Percentiles rank a stretch among this genome's conserved stretches.
These are phyloP conservation scores for Nicator chloris DNA, from an alignment of 2,113 vertebrate genomes.

Conservation along the genomic window DNA sequence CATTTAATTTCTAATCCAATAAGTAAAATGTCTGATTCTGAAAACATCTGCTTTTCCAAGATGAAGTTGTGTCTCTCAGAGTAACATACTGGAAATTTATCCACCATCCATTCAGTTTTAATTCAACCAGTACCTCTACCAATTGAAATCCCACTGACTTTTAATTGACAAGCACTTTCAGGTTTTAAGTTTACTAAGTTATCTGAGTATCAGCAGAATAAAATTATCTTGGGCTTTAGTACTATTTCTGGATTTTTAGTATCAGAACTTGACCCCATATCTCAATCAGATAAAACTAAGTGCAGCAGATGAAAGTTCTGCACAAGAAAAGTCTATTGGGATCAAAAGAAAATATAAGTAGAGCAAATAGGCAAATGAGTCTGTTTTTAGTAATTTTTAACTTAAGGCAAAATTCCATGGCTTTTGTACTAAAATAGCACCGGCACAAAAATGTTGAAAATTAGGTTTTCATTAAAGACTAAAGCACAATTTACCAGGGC, in stretches of 20 bases:
- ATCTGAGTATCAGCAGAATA: background rate
- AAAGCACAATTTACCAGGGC: background rate
- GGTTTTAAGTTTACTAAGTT: background rate
- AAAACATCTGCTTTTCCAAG: background rate
- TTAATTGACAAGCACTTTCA: background rate
- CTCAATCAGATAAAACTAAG: background rate
- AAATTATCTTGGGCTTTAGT: background rate
- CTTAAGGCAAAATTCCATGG: background rate
- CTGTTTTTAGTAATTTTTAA: background rate
- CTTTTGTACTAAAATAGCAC: background rate
- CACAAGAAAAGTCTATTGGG: background rate
- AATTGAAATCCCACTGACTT: background rate
- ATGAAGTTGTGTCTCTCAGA: background rate
- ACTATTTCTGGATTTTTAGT: background rate
- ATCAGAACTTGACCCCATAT: background rate
- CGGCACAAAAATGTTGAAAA: background rate
- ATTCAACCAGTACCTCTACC: background rate
- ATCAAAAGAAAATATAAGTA: conserved; percentile 12
- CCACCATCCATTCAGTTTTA: background rate
- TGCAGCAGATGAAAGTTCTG: background rate
- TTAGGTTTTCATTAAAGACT: background rate
- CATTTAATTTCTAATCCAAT: background rate
- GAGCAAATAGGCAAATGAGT: background rate
- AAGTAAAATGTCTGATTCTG: background rate
- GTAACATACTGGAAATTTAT: background rate